Evolutionary conservation across 2,888 invertebrate genomes (phyloP).

Genomic region (Dione vanillae): DNA sequence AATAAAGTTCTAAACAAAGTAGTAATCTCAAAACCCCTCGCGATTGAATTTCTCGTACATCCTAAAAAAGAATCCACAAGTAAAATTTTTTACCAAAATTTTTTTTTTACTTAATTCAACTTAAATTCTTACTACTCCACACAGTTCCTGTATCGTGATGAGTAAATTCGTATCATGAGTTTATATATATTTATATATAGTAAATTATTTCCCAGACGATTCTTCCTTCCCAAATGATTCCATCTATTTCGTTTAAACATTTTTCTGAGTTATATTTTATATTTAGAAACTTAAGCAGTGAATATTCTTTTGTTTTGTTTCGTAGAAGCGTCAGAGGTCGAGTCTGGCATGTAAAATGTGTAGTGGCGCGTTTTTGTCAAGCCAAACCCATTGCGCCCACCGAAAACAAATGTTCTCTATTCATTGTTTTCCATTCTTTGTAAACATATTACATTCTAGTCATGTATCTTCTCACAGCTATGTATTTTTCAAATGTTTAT

Average conservation of each 20-base stretch:
- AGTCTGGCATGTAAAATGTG: slow-evolving; percentile 65
- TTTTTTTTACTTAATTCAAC: too few relatives aligned
- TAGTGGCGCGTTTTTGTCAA: slow-evolving; percentile 53
- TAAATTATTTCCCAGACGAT: background rate
- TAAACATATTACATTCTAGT: slow-evolving; percentile 48
- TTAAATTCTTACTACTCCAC: too few relatives aligned
- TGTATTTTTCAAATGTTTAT: slow-evolving; percentile 45
- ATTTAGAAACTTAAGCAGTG: slow-evolving; percentile 41
- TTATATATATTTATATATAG: background rate
- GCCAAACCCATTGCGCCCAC: slow-evolving; percentile 42
- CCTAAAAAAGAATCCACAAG: too few relatives aligned
- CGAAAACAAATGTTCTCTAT: slow-evolving; percentile 50
- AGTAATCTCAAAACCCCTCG: too few relatives aligned
- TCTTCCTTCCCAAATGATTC: slow-evolving; percentile 26
- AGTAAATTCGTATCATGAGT: too few relatives aligned
- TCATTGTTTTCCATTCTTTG: slow-evolving; percentile 53
- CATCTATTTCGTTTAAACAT: slow-evolving; percentile 39
- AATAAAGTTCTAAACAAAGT: too few relatives aligned
- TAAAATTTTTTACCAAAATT: too few relatives aligned
- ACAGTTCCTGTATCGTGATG: too few relatives aligned
- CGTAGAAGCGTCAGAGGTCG: slow-evolving; percentile 64
- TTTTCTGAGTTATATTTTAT: slow-evolving; percentile 37
- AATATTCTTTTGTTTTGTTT: slow-evolving; percentile 66
- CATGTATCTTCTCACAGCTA: slow-evolving; percentile 43
- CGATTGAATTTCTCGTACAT: too few relatives aligned